phyloP scores from a whole-genome alignment of 2,888 invertebrate genomes.

The Drosophila cracens region DNA sequence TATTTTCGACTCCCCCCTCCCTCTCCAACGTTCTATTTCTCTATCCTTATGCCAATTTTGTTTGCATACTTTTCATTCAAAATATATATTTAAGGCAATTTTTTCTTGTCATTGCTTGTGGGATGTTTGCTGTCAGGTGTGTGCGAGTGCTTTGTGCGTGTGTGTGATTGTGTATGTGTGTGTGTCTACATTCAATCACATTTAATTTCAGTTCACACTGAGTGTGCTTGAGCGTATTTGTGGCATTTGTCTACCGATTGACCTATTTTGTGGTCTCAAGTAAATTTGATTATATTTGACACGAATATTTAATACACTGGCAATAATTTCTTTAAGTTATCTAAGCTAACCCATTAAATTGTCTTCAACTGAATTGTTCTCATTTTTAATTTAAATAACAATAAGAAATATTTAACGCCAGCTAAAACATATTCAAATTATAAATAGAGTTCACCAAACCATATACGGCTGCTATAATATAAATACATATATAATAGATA shows the following conservation, averaged over 20 bases:
- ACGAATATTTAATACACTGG: neutral
- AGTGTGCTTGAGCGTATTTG: slow-evolving; percentile 17
- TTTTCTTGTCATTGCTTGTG: slow-evolving; percentile 68
- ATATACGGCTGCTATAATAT: neutral
- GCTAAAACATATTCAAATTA: neutral
- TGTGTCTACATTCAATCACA: slow-evolving; percentile 57
- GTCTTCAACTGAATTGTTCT: neutral
- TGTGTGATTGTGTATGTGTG: neutral
- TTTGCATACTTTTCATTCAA: slow-evolving; percentile 69
- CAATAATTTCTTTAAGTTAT: neutral
- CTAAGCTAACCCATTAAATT: neutral
- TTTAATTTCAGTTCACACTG: slow-evolving; percentile 32
- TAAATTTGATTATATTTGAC: neutral
- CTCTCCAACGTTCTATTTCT: neutral
- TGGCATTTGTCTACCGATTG: slow-evolving; percentile 34
- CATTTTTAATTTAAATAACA: neutral
- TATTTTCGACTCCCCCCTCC: neutral
- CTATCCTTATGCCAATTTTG: slow-evolving; percentile 38
- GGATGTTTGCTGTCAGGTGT: slow-evolving; percentile 36
- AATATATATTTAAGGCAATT: slow-evolving; percentile 69
- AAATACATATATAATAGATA: neutral
- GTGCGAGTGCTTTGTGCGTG: neutral
- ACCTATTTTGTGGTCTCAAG: slow-evolving; percentile 18
- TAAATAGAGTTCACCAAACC: too few relatives aligned
- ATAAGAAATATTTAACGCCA: neutral